These are phyloP conservation scores for Rhamnusium bicolor DNA, from an alignment of 2,888 invertebrate genomes.

Conservation along the genomic window DNA sequence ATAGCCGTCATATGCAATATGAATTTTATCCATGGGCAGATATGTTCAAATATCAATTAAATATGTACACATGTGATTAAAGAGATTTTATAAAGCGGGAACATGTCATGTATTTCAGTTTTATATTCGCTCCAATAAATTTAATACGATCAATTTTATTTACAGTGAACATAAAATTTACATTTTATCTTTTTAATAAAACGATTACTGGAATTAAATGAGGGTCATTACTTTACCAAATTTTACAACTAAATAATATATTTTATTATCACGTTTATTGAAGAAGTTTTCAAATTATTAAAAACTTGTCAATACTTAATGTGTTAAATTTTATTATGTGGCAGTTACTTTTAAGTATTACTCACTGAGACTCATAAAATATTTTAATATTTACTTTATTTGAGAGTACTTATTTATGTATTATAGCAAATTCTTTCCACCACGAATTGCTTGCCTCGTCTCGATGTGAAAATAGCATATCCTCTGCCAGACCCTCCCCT, in stretches of 20 bases:
- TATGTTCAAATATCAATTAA: too few species aligned
- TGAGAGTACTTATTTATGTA: too few species aligned
- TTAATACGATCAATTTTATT: background rate
- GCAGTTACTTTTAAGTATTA: background rate
- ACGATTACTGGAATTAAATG: background rate
- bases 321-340: background rate
- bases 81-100: background rate
- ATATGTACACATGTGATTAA: too few species aligned
- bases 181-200: background rate
- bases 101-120: background rate
- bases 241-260: background rate
- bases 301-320: background rate
- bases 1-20: too few species aligned
- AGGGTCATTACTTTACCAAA: background rate
- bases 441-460: too few species aligned
- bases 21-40: too few species aligned
- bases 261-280: background rate
- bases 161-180: background rate
- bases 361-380: too few species aligned
- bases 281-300: background rate
- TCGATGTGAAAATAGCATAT: too few species aligned
- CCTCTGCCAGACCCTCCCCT: too few species aligned
- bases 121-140: background rate
- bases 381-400: too few species aligned
- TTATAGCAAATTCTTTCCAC: too few species aligned